Percentiles rank a stretch among this genome's conserved stretches.
phyloP scores from a whole-genome alignment of 2,797 vertebrate genomes.

The Sciurus vulgaris region DNA sequence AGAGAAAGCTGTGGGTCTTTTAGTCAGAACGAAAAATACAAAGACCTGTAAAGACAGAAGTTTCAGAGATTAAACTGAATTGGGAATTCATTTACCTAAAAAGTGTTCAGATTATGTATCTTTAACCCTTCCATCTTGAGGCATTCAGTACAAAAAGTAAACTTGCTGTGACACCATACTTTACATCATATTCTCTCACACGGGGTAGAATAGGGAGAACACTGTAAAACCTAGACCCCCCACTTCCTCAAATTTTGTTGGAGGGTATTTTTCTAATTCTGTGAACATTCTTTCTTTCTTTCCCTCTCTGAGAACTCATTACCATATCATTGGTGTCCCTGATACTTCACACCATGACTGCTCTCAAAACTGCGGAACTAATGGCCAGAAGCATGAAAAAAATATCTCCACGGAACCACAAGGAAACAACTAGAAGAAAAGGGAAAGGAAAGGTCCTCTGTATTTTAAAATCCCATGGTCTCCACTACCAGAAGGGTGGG shows the following conservation, averaged over 20 bases:
- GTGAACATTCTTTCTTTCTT: neutral
- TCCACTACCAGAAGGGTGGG: neutral
- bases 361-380: neutral
- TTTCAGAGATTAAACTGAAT: slow-evolving; percentile 54
- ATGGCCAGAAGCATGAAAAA: slow-evolving; percentile 24
- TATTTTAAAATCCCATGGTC: neutral
- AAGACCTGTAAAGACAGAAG: slow-evolving; percentile 61
- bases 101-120: neutral
- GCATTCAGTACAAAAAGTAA: slow-evolving; percentile 78
- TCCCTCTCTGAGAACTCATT: neutral
- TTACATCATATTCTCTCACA: slow-evolving; percentile 67
- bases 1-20: slow-evolving; percentile 76
- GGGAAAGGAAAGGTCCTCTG: neutral
- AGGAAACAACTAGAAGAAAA: slow-evolving; percentile 7
- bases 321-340: neutral
- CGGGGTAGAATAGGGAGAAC: neutral
- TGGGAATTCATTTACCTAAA: slow-evolving; percentile 76
- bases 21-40: slow-evolving; percentile 30
- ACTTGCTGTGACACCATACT: slow-evolving; percentile 58
- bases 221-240: neutral
- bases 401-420: neutral
- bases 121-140: slow-evolving; percentile 62
- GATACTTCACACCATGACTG: neutral
- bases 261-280: slow-evolving; percentile 48
- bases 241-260: slow-evolving; percentile 34